Evolutionary conservation across 2,113 vertebrate genomes (phyloP).

Genomic region (Gorsachius goisagi): DNA sequence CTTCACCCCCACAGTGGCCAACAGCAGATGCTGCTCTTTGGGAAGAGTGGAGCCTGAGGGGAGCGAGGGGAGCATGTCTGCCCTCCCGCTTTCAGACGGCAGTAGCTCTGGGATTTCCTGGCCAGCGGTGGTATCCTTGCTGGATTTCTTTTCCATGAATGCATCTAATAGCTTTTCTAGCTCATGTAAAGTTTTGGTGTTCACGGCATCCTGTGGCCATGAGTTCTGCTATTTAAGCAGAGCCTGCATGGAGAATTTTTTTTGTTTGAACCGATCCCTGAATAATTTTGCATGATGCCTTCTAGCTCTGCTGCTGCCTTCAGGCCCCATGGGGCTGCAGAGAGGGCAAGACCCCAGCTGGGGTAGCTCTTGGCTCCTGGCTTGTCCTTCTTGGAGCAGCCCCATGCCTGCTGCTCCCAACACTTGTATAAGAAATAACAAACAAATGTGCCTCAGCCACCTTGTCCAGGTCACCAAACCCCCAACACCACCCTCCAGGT

Average conservation of each 20-base stretch:
- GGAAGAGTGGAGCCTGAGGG: accelerated
- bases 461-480: neutral
- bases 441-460: neutral
- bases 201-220: neutral
- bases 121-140: neutral
- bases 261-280: neutral
- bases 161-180: neutral
- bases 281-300: neutral
- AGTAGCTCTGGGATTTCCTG: neutral
- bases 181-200: neutral
- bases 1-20: neutral
- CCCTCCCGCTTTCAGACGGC: neutral
- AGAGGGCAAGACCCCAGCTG: accelerated
- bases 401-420: neutral
- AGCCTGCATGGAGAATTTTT: neutral
- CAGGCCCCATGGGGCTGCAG: neutral
- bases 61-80: neutral
- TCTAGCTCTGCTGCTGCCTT: neutral
- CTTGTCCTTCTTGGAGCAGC: neutral
- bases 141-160: neutral
- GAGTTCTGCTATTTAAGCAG: neutral
- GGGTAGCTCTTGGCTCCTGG: neutral
- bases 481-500: neutral
- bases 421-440: neutral
- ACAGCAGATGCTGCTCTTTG: neutral